Percentiles rank a stretch among this genome's conserved stretches.
These are phyloP conservation scores for Drosophila setifemur DNA, from an alignment of 1,140 invertebrate species.

Conservation along the genomic window DNA sequence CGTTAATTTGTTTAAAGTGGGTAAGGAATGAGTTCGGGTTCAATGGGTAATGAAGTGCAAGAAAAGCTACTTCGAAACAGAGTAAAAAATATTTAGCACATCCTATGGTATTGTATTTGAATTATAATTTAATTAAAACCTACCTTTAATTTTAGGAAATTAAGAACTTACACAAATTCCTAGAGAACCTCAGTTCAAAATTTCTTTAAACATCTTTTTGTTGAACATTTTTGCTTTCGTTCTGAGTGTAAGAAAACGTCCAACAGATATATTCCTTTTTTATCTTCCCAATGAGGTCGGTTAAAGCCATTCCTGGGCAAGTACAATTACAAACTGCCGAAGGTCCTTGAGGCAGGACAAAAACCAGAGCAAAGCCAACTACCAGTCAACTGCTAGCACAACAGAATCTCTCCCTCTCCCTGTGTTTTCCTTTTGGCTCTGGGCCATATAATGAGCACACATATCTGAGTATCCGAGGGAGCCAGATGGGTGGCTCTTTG, in stretches of 20 bases:
- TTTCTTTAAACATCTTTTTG: too few species aligned
- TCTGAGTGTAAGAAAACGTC: not conserved
- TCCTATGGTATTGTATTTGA: too few species aligned
- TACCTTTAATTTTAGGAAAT: too few species aligned
- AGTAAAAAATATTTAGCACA: too few species aligned
- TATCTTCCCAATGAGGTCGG: slow-evolving; percentile 1
- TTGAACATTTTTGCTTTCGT: not conserved
- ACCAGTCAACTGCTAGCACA: not conserved
- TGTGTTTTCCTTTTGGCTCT: slow-evolving; percentile 7
- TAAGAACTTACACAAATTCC: too few species aligned
- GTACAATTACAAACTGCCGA: slow-evolving; percentile 41
- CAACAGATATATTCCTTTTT: not conserved
- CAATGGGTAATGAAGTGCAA: not conserved
- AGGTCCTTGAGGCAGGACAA: slow-evolving; percentile 14
- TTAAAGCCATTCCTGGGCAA: slow-evolving; percentile 21
- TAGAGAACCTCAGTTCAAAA: too few species aligned
- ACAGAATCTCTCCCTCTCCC: not conserved
- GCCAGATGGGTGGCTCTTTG: too few species aligned
- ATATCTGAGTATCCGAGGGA: too few species aligned
- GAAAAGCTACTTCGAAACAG: too few species aligned
- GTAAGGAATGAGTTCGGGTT: not conserved
- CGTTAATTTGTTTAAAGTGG: slow-evolving; percentile 28
- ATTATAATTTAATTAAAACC: too few species aligned
- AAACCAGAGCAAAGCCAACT: not conserved
- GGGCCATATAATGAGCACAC: slow-evolving; percentile 40